These are phyloP conservation scores for Amazona vittata DNA, from an alignment of 2,113 vertebrate species.

Conservation along the genomic window DNA sequence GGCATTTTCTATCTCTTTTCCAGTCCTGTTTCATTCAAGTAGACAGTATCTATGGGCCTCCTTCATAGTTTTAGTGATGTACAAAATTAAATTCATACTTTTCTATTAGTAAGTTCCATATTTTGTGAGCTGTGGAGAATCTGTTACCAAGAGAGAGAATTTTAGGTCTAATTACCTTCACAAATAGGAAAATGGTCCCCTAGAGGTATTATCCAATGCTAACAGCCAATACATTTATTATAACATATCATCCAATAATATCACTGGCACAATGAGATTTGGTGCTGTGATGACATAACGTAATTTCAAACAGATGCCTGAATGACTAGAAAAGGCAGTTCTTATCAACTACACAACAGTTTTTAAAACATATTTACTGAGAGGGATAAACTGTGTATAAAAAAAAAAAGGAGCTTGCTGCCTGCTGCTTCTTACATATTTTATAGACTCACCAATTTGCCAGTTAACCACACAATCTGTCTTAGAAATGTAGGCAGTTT, in stretches of 20 bases:
- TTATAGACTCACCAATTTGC: conserved; percentile 35
- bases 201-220: background rate
- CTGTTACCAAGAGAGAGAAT: background rate
- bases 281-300: background rate
- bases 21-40: background rate
- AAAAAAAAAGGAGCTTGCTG: background rate
- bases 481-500: conserved; percentile 19
- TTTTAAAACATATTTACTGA: background rate
- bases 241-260: background rate
- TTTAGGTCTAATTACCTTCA: conserved; percentile 28
- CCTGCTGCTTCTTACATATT: background rate
- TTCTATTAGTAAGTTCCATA: background rate
- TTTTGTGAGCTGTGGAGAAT: background rate
- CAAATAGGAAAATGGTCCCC: background rate
- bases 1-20: background rate
- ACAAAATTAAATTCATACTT: background rate
- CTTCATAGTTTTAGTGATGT: background rate
- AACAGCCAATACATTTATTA: background rate
- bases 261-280: background rate
- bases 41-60: background rate
- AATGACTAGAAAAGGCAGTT: background rate
- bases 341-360: background rate
- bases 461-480: conserved; percentile 13
- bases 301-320: background rate
- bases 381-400: background rate